Conservation (phyloP, 2,797 vertebrate species). For the Aulostomus chinensis region DNA sequence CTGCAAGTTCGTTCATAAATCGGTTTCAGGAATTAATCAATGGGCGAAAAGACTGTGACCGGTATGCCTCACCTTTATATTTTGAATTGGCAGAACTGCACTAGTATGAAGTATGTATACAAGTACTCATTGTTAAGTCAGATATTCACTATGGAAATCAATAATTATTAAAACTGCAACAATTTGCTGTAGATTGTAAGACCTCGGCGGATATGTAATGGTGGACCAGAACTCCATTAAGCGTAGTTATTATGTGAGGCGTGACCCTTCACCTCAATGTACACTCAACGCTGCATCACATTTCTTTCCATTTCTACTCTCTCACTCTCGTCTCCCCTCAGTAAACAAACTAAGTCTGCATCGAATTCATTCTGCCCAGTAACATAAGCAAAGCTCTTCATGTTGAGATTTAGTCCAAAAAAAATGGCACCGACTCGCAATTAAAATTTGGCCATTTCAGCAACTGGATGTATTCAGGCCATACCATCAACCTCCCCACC, state of each 20-base stretch:
- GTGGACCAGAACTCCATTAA: background rate
- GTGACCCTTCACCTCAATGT: background rate
- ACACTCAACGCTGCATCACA: background rate
- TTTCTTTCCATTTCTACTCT: constrained; percentile 3
- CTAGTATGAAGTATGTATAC: no score
- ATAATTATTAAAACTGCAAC: background rate
- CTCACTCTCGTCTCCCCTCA: background rate
- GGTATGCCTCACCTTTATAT: no score
- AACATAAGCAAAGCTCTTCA: no score
- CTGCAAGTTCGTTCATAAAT: no score
- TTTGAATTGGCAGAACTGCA: no score
- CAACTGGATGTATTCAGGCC: constrained; percentile 5
- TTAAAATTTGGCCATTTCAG: constrained; percentile 8
- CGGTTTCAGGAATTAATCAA: no score
- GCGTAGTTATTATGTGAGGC: background rate
- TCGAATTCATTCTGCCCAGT: no score
- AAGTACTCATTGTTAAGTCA: background rate
- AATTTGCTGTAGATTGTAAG: no score
- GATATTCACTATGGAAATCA: background rate
- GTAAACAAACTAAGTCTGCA: no score
- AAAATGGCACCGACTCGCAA: background rate
- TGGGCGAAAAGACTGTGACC: no score
- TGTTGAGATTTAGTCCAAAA: background rate
- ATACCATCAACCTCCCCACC: constrained; percentile 19
- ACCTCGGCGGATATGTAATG: no score